These are phyloP conservation scores for Margarornis squamiger DNA, from an alignment of 2,797 vertebrate species.

Conservation along the genomic window DNA sequence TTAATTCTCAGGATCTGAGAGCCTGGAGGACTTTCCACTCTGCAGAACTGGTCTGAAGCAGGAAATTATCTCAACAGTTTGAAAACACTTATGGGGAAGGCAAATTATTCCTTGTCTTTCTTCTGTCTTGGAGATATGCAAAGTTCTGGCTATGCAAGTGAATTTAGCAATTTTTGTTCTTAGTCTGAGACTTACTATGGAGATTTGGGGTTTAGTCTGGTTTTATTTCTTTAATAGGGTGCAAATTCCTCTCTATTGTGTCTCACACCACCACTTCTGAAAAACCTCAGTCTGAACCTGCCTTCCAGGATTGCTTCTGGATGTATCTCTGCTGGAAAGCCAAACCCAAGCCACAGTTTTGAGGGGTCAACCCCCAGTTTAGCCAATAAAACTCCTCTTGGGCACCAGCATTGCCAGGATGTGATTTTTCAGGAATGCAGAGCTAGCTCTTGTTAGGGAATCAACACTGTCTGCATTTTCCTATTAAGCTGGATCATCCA, in stretches of 20 bases:
- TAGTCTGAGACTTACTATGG: neutral
- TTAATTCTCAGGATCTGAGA: neutral
- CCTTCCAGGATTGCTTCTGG: neutral
- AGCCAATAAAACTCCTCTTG: neutral
- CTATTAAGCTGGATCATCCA: neutral
- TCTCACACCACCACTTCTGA: neutral
- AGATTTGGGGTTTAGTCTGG: neutral
- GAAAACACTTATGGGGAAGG: neutral
- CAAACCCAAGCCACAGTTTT: neutral
- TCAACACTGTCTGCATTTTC: neutral
- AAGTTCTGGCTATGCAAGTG: neutral
- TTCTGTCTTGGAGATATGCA: neutral
- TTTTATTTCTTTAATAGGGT: neutral
- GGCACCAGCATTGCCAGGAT: neutral
- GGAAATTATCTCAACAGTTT: neutral
- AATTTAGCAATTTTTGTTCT: neutral
- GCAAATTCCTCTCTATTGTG: slow-evolving; percentile 8
- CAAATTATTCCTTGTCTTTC: neutral
- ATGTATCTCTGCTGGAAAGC: neutral
- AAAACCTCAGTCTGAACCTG: neutral
- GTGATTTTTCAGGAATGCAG: neutral
- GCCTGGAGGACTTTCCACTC: neutral
- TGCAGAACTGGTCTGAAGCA: neutral
- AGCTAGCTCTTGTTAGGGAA: neutral
- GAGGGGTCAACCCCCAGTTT: neutral